These are phyloP conservation scores for Sphaeramia orbicularis DNA, from an alignment of 2,797 vertebrate genomes.

Conservation along the genomic window DNA sequence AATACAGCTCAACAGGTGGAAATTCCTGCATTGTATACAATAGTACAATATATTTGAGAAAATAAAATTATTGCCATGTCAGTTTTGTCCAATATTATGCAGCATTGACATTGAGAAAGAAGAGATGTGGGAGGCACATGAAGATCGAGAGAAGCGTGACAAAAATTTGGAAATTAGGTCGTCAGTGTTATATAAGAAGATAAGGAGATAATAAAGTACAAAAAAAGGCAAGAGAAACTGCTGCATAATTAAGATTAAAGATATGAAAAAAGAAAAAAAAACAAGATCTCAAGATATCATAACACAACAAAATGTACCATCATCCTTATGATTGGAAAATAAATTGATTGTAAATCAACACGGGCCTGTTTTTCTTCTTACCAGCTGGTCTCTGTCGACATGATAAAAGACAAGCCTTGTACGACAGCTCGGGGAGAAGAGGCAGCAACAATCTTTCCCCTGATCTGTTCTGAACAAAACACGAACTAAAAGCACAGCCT, in stretches of 20 bases:
- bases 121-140: not conserved
- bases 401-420: slow-evolving; percentile 26
- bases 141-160: slow-evolving; percentile 13
- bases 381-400: slow-evolving; percentile 23
- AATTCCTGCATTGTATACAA: no score
- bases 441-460: slow-evolving; percentile 38
- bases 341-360: slow-evolving; percentile 29
- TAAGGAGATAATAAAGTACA: slow-evolving; percentile 6
- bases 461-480: slow-evolving; percentile 58
- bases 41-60: no score
- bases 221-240: not conserved
- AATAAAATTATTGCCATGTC: no score
- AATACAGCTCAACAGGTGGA: no score
- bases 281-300: slow-evolving; percentile 12
- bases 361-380: slow-evolving; percentile 1
- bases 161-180: slow-evolving; percentile 16
- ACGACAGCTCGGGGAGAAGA: slow-evolving; percentile 25
- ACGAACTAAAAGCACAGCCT: slow-evolving; percentile 39
- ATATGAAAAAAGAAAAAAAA: no score
- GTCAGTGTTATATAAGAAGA: not conserved
- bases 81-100: no score
- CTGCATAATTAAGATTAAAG: slow-evolving; percentile 2
- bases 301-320: slow-evolving; percentile 11
- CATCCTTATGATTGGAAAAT: slow-evolving; percentile 29
- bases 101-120: not conserved